Conservation (phyloP, 2,797 vertebrate genomes). For the Lemur catta region DNA sequence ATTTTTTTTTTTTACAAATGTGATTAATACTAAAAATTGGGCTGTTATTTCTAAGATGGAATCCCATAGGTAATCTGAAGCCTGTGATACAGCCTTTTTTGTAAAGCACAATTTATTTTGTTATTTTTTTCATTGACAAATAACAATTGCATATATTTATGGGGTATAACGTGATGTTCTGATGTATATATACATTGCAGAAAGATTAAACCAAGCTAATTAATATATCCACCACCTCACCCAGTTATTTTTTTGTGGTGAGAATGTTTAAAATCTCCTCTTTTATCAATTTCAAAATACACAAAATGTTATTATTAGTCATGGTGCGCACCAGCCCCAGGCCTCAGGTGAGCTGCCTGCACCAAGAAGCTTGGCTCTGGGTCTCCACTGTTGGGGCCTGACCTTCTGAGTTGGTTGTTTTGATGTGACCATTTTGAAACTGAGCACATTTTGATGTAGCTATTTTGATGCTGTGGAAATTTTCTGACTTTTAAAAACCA, state of each 20-base stretch:
- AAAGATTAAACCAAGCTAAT: background rate
- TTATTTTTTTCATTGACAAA: background rate
- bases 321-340: background rate
- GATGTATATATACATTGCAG: background rate
- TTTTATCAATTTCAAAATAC: background rate
- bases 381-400: background rate
- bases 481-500: conserved; percentile 44
- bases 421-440: conserved; percentile 57
- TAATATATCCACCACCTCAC: background rate
- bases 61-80: background rate
- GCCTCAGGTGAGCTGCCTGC: background rate
- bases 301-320: background rate
- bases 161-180: background rate
- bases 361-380: background rate
- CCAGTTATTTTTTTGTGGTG: background rate
- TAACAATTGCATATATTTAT: background rate
- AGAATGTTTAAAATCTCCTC: background rate
- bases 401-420: conserved; percentile 24
- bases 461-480: conserved; percentile 52
- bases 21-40: background rate
- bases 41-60: background rate
- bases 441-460: conserved; percentile 23
- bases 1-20: background rate
- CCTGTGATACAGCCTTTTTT: background rate
- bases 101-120: background rate